Base-by-base conservation (phyloP, 2,113 vertebrate species). In the Empidonax alnorum region DNA sequence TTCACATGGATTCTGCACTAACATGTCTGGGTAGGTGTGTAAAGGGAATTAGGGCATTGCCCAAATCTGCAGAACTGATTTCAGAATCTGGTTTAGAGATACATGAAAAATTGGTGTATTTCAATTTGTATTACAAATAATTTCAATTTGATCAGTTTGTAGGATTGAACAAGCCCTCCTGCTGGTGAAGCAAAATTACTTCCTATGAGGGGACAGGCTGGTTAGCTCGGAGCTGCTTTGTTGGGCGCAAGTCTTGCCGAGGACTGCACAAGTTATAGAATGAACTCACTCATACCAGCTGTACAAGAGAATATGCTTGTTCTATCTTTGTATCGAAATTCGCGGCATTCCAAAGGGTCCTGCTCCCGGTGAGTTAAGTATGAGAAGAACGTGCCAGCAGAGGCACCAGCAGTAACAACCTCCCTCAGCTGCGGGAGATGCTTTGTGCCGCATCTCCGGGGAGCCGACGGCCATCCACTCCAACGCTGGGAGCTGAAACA, bases 401-500 rank as follows among this genome's bases (percentile, higher is more conserved):
- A 27, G 63, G 9, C 23, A 1, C 31, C 5, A 12, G n/a, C 68
- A 3, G 46, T 10, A 6, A 5, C 14, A 27, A 3, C 7, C n/a
- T 11, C 5, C 4, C 44, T 41, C 3, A 6, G 68, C 74, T 14
- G 61, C 52, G 6, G 31, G 23, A 6, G 20, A 2, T 2, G 74
- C 39, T 7, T 7, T 1, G 49, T 11, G 69, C 46, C 3, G 6
- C 5, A 1, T 5, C 63, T 18, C 25, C 28, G 9, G 52, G 37
- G 15, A 10, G 0, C 47, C 1, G 31, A 2, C 5, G 21, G 39
- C 31, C 62, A 7, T 3, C 21, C 15, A 1, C 46, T 33, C 27
- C 7, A 9, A 5, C 4, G 27, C 63, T 6, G 72, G 59, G 8
- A 7, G 42, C 53, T 14, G 31, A 35, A 27, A 21, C 61, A 35